These are phyloP conservation scores for Oreochromis aureus DNA, from an alignment of 2,113 vertebrate genomes.

Conservation along the genomic window DNA sequence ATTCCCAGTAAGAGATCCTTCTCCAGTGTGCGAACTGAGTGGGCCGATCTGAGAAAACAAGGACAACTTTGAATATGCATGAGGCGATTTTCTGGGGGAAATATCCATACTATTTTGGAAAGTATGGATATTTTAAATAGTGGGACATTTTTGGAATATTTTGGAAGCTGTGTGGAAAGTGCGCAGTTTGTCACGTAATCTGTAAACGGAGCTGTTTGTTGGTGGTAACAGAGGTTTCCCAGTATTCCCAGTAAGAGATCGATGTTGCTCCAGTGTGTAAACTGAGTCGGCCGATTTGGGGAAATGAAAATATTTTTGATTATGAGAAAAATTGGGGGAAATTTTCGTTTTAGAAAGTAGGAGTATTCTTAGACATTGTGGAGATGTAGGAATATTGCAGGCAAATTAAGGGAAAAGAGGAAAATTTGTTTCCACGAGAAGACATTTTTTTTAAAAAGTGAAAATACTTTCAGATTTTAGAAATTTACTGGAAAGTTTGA, in stretches of 20 bases:
- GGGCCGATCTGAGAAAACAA: not conserved
- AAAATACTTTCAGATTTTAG: not conserved
- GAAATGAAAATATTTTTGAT: not conserved
- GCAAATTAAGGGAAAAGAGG: not conserved
- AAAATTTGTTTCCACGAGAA: not conserved
- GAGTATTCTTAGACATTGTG: not conserved
- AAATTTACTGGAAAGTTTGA: not conserved
- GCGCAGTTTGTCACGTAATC: accelerated
- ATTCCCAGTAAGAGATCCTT: not conserved
- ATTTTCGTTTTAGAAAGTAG: accelerated
- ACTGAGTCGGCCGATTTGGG: not conserved
- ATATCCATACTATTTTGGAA: not conserved
- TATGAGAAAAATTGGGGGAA: accelerated
- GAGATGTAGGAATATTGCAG: accelerated
- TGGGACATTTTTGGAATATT: not conserved
- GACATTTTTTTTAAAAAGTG: accelerated
- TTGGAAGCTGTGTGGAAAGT: not conserved
- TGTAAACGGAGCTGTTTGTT: not conserved
- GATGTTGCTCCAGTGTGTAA: not conserved
- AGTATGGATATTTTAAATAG: not conserved
- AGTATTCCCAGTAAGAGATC: not conserved
- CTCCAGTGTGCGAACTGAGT: not conserved
- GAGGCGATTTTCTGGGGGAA: not conserved
- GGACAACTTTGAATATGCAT: not conserved
- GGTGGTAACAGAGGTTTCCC: not conserved